Evolutionary conservation across 2,113 vertebrate species (phyloP), one percentile per base, ranked within the genome.

Genomic region (Coptodon bakossiorum): DNA sequence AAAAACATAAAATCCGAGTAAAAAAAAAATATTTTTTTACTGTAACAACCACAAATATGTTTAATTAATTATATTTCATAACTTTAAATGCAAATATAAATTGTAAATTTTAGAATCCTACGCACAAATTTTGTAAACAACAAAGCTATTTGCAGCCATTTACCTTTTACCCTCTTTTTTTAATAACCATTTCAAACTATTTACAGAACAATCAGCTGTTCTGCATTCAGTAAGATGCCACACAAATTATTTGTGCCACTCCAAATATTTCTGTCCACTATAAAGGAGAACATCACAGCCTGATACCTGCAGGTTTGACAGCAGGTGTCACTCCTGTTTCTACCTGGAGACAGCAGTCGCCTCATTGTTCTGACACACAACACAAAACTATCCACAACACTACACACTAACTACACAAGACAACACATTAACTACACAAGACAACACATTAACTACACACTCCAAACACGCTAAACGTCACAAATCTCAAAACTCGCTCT

Each of bases 151-250:
- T 54, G 52, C n/a, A 54, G 0, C 52, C 5, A 54, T 54, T 54
- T 54, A 54, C n/a, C 52, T 22, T 11, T 54, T 54, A 22, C 9
- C 9, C 3, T n/a, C 0, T 22, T 54, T 6, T 2, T n/a, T 22
- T 2, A 22, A 53, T 22, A 54, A 54, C n/a, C 0, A 54, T 54
- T 54, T 54, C 52, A 54, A 54, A 0, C 52, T 54, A 12, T 22
- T 54, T 54, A 54, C 52, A 54, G 0, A 53, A 53, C 52, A 22
- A 53, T 0, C 19, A 53, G 52, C 0, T 53, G 52, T 22, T 53
- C 50, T n/a, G 50, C 19, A 10, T 52, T 52, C 19, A 52, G 0
- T n/a, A 0, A n/a, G 50, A 52, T 10, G 50, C 0, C 50, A 52
- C 50, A 10, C 17, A 2, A 50, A 50, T 50, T 50, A 50, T 50